phyloP scores from a whole-genome alignment of 92 coral and sea anemone species.

The Epizoanthus rinbou region DNA sequence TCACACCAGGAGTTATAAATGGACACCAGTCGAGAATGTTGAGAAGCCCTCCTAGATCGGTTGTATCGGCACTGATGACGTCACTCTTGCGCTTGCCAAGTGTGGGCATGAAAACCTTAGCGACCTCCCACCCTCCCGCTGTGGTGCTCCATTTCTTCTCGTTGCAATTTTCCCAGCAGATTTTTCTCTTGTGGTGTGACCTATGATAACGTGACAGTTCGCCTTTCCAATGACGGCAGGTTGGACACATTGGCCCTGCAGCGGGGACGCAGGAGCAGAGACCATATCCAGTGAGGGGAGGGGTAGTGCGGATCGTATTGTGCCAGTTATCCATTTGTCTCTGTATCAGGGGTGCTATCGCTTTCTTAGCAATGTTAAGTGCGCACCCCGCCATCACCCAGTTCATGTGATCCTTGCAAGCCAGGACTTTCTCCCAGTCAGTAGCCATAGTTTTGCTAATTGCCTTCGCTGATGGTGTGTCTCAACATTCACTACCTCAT shows the following conservation, averaged over 20 bases:
- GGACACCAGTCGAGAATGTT: not conserved
- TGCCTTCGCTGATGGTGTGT: not conserved
- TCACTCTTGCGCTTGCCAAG: conserved; percentile 24
- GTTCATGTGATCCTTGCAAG: conserved; percentile 11
- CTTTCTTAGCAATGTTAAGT: conserved; percentile 28
- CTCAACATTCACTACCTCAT: not conserved
- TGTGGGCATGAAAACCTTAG: conserved; percentile 7
- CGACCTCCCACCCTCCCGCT: conserved; percentile 19
- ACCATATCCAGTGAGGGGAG: not conserved
- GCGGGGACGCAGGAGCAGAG: conserved; percentile 4
- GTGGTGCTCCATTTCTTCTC: not conserved
- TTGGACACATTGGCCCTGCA: not conserved
- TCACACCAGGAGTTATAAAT: not conserved
- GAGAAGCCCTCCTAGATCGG: conserved; percentile 23
- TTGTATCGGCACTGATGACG: conserved; percentile 34
- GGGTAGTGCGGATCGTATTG: not conserved
- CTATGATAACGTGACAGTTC: conserved; percentile 4
- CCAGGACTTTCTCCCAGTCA: conserved; percentile 6
- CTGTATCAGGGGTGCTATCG: conserved; percentile 1
- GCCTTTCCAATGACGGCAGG: not conserved
- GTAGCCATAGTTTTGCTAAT: not conserved
- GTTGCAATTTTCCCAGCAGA: not conserved
- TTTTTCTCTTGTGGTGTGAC: too few species aligned
- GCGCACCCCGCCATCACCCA: conserved; percentile 18
- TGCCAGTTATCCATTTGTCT: conserved; percentile 2